phyloP scores from a whole-genome alignment of 2,797 vertebrate genomes.

The Euthynnus affinis region DNA sequence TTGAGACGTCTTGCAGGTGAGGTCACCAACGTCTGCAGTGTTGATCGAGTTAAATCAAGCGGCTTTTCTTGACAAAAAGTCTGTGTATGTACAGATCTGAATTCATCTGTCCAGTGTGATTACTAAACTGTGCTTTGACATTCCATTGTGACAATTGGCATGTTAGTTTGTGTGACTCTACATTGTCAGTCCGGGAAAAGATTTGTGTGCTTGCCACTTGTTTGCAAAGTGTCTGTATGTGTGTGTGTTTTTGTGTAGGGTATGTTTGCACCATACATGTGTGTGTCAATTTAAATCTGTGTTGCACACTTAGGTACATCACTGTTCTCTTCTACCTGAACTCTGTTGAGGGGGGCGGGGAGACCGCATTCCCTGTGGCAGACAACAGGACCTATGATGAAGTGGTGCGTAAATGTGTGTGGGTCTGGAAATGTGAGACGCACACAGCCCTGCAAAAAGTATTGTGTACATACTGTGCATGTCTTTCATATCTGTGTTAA shows the following conservation, averaged over 20 bases:
- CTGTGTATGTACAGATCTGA: slow-evolving; percentile 8
- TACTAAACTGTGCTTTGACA: slow-evolving; percentile 31
- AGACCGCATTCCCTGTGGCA: slow-evolving; percentile 98
- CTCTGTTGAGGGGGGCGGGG: slow-evolving; percentile 96
- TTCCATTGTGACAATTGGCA: slow-evolving; percentile 57
- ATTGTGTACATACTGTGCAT: slow-evolving; percentile 61
- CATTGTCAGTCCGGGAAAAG: slow-evolving; percentile 14
- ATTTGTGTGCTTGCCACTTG: slow-evolving; percentile 23
- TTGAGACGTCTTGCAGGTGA: slow-evolving; percentile 98
- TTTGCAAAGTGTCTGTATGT: slow-evolving; percentile 36
- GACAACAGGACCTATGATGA: slow-evolving; percentile 99
- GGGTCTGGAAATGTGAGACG: slow-evolving; percentile 48
- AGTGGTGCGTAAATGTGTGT: slow-evolving; percentile 88
- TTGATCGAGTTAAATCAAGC: not conserved
- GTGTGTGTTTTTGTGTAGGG: slow-evolving; percentile 39
- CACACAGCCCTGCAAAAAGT: slow-evolving; percentile 41
- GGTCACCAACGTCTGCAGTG: slow-evolving; percentile 18
- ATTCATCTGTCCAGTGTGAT: slow-evolving; percentile 40
- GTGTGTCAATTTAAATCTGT: slow-evolving; percentile 75
- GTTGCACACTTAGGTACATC: slow-evolving; percentile 92
- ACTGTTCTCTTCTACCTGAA: slow-evolving; percentile 99
- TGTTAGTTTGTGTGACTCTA: slow-evolving; percentile 43
- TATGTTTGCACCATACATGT: slow-evolving; percentile 60
- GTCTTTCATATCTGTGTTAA: slow-evolving; percentile 61
- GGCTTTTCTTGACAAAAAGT: not conserved